Conservation (phyloP, 2,113 vertebrate species). For the Tyrannus savana region DNA sequence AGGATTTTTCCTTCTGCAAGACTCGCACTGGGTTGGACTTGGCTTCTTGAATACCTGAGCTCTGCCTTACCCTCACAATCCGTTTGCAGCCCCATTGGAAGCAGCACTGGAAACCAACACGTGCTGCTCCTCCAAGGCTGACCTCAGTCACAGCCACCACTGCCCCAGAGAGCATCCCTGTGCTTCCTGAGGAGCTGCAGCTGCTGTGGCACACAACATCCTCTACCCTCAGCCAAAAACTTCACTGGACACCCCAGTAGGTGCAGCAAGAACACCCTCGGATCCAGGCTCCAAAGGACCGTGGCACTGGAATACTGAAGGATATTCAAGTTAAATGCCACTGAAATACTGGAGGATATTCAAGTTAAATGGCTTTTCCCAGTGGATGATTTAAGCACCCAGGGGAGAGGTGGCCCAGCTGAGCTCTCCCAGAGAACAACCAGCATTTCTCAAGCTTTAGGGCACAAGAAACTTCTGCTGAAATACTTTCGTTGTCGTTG, state of each 20-base stretch:
- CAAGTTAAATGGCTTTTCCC: background rate
- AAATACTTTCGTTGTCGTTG: no score
- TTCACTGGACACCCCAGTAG: fast-evolving
- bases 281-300: fast-evolving
- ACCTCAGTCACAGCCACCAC: background rate
- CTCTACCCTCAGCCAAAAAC: background rate
- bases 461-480: background rate
- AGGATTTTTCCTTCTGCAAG: background rate
- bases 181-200: background rate
- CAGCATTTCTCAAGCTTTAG: background rate
- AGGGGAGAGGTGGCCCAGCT: background rate
- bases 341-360: background rate
- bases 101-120: background rate
- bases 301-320: background rate
- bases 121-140: fast-evolving
- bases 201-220: fast-evolving
- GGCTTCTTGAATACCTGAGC: background rate
- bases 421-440: fast-evolving
- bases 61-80: background rate
- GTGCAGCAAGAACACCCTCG: fast-evolving
- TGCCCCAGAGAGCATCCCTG: background rate
- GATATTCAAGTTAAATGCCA: background rate
- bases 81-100: background rate
- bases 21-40: background rate
- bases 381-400: background rate